Percentiles rank a stretch among this genome's conserved stretches.
These are phyloP conservation scores for Melanotaenia trifasciata DNA, from an alignment of 2,797 vertebrate species.

Conservation along the genomic window DNA sequence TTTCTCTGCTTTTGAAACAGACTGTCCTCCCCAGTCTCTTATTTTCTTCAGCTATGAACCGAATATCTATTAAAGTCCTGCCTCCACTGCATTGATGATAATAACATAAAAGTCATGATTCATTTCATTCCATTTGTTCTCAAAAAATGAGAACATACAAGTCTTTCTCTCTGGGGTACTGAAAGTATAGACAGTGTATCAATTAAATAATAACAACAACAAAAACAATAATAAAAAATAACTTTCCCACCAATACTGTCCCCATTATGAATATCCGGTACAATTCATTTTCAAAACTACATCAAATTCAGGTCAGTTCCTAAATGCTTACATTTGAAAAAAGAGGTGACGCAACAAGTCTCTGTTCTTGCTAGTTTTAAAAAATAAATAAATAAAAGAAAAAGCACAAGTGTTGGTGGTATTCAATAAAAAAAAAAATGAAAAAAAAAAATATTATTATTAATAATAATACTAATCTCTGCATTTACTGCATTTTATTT, in stretches of 20 bases:
- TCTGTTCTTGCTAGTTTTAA: not conserved
- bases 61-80: slow-evolving; percentile 34
- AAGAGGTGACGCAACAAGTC: not conserved
- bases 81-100: not conserved
- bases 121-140: not conserved
- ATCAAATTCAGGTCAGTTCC: not conserved
- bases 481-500: not conserved
- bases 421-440: not conserved
- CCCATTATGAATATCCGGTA: not conserved
- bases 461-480: not conserved
- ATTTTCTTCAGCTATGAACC: slow-evolving; percentile 13
- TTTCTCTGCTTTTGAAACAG: slow-evolving; percentile 29
- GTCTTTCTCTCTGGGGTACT: too few relatives aligned
- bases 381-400: too few relatives aligned
- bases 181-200: too few relatives aligned
- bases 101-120: slow-evolving; percentile 6
- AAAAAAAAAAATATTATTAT: too few relatives aligned
- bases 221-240: too few relatives aligned
- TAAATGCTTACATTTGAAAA: not conserved
- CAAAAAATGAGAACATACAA: not conserved
- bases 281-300: slow-evolving; percentile 1
- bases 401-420: not conserved
- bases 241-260: not conserved
- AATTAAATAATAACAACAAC: too few relatives aligned
- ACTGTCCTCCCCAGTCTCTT: not conserved